Base-by-base conservation (phyloP, 2,888 invertebrate species). In the Drosophila meridionalis region DNA sequence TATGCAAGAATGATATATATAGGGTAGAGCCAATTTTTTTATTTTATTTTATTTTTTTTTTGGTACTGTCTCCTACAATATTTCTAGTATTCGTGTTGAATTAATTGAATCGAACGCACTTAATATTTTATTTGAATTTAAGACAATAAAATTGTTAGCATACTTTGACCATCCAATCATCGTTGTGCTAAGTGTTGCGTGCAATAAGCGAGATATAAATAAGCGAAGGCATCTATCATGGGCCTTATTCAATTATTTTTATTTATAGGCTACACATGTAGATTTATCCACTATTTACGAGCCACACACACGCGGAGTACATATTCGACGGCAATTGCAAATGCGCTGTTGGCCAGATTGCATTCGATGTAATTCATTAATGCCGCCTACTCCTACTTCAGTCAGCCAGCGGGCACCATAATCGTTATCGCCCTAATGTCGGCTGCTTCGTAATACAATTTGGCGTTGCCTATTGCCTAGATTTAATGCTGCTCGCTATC, bases 111-210 rank as follows among this genome's bases (percentile, higher is more conserved):
- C 66, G 50, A 61, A 52, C 53, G 62, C 75, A 58, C 53, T 62
- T 66, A 42, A 74, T 69, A 73, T 79, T 69, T 68, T 53, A 74
- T 78, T 62, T 26, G 36, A 38, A 40, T 34, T 56, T n/a, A 36
- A 52, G 50, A 28, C 58, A 67, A 73, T 73, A 57, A 70, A 75
- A 69, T 75, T 53, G 59, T 43, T 78, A 53, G 59, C 73, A 76
- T 81, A 78, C 73, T 79, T 77, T 58, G 70, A 64, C 28, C 66
- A 71, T 71, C 62, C 59, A 73, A 69, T 84, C 87, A 72, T 83
- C 72, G 38, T 53, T 32, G 50, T 59, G 66, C 66, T 74, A 71
- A 78, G 55, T 67, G 76, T 64, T 57, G 66, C 65, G 50, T 64
- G 69, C 71, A 73, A 68, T 58, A 65, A 50, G 48, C 43, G n/a